These are phyloP conservation scores for Bothrops alternatus DNA, from an alignment of 2,797 vertebrate species.

Conservation along the genomic window DNA sequence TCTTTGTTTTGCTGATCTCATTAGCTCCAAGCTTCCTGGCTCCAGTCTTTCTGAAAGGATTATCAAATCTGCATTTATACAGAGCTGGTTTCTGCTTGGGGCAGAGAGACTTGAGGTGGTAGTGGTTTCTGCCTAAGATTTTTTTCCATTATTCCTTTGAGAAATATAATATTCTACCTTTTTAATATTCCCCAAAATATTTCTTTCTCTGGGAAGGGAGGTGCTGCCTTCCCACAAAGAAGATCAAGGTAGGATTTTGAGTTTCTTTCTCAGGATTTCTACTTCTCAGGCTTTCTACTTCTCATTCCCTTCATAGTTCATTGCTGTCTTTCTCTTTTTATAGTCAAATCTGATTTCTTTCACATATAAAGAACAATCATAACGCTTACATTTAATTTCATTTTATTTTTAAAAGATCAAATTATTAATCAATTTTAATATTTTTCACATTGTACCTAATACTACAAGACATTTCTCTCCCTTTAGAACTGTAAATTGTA, in stretches of 20 bases:
- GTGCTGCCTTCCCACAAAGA: neutral
- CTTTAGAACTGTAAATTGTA: neutral
- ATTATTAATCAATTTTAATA: neutral
- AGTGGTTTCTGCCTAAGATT: too few relatives aligned
- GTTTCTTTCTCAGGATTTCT: neutral
- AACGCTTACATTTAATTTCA: neutral
- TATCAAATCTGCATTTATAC: too few relatives aligned
- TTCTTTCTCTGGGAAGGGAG: too few relatives aligned
- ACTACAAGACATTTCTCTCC: neutral
- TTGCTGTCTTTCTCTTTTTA: neutral
- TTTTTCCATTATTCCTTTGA: too few relatives aligned
- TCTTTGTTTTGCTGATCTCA: too few relatives aligned
- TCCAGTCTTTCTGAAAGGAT: too few relatives aligned
- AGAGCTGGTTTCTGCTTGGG: too few relatives aligned
- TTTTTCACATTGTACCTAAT: neutral
- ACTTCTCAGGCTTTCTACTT: neutral
- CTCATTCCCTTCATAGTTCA: neutral
- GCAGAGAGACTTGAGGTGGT: too few relatives aligned
- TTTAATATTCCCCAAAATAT: too few relatives aligned
- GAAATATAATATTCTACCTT: too few relatives aligned
- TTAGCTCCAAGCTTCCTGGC: too few relatives aligned
- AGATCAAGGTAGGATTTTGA: neutral
- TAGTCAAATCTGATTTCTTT: neutral
- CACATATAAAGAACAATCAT: neutral
- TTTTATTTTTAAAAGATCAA: neutral